Evolutionary conservation across 2,888 invertebrate genomes (phyloP), one percentile per base, ranked within the genome.

Genomic region (Ormia ochracea): DNA sequence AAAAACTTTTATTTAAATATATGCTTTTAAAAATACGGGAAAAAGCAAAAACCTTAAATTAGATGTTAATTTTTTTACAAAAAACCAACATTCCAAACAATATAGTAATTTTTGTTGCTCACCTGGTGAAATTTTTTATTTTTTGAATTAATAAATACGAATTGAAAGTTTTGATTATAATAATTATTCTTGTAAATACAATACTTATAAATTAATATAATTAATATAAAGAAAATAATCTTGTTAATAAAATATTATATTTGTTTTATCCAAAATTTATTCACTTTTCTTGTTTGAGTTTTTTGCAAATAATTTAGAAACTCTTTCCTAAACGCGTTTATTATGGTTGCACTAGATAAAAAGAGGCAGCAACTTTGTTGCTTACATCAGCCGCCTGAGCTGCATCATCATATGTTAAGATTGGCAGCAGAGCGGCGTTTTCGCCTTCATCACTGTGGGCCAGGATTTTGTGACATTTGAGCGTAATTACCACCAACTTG

Each of bases 401-500:
- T 80, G 80, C 82, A 80, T 78, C 63, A 72, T 78, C 78, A 75
- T 74, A 68, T 56, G 45, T 78, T 82, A 45, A 76, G 79, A 78
- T 81, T 82, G 82, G 82, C 81, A 72, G 87, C 85, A 85, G 85
- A 85, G 83, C 88, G 88, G 86, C 87, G 87, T 85, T 88, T 88
- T 81, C 88, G 87, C 88, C 88, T 88, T 88, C 88, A 87, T 87
- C 87, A 87, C 87, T 87, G 87, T 74, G 89, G 89, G 52, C 88
- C 89, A 61, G 81, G 79, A 69, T 82, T 83, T 82, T 89, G 88
- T 41, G 87, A 87, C 85, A 89, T 86, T 50, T 86, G 86, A 45
- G 86, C 85, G 82, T 88, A 88, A 77, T 86, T 88, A 17, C 86
- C 85, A 50, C 87, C 88, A 58, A 87, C 87, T 14, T 85, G 86